Base-by-base conservation (phyloP, 2,797 vertebrate species). In the Tiaroga cobitis region DNA sequence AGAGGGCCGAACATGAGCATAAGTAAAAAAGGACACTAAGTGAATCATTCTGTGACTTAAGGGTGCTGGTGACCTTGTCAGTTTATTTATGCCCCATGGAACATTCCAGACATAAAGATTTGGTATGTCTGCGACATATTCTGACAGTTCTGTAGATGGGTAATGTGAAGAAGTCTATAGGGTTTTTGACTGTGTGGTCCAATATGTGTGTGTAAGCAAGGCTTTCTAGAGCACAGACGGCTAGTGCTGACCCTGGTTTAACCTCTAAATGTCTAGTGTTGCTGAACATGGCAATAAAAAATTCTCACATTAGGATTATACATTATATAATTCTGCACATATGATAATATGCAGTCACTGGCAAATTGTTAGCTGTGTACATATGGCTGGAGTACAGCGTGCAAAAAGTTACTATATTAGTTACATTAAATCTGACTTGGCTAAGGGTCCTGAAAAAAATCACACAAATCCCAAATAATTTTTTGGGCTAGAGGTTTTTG, bases 1-100 rank as follows among this genome's bases (percentile, higher is more conserved):
- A 92, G 88, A 88, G 78, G 80, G 79, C 81, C 49, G 8, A 43
- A 92, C 85, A 87, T 74, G 76, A 86, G 21, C 68, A 72, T 91
- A 91, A 83, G 91, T 16, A 59, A 69, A 79, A 81, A 70, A 68
- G 32, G 63, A 77, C 46, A 65, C 70, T 51, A 68, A 76, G 59
- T 76, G 43, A 83, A 77, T 76, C 46, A 32, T 86, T 72, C 75
- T 34, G 68, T 75, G 80, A 73, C 61, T 87, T 92, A 73, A 89
- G 82, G 79, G 72, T 87, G 87, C 91, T 83, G 51, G 68, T 70
- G 84, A 80, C 84, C 24, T 73, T 54, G 21, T 46, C 54, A 46
- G 19, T 61, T 59, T 65, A 49, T 77, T 39, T 68, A 61, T 56
- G 82, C 11, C 41, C 39, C 46, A 51, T 84, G 29, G 34, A 77